phyloP scores from a whole-genome alignment of 2,797 vertebrate genomes.

The Enteromius radiatus region DNA sequence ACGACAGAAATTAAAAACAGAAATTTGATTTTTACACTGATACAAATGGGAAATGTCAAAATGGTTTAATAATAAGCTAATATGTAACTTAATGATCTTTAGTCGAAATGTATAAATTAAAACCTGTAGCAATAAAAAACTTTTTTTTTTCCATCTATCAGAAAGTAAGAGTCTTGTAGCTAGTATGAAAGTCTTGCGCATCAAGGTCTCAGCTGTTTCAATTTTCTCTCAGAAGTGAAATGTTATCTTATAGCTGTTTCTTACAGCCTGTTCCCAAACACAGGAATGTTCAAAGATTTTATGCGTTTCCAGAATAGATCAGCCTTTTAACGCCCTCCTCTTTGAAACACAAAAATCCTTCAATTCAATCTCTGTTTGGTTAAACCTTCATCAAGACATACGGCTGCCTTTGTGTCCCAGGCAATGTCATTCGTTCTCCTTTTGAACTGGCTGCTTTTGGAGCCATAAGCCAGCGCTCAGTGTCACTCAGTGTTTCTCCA shows the following conservation, averaged over 20 bases:
- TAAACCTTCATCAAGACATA: constrained; percentile 34
- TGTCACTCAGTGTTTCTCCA: constrained; percentile 22
- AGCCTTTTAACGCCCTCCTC: neutral
- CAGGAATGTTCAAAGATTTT: constrained; percentile 10
- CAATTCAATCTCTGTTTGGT: constrained; percentile 24
- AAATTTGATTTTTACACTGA: neutral
- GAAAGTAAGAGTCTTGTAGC: neutral
- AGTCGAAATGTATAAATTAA: neutral
- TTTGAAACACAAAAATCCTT: constrained; percentile 36
- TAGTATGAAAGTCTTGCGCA: neutral
- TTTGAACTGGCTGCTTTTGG: constrained; percentile 42
- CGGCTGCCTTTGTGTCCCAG: constrained; percentile 23
- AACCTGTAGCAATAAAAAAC: neutral
- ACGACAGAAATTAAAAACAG: neutral
- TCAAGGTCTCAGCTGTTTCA: constrained; percentile 15
- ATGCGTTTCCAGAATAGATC: constrained; percentile 15
- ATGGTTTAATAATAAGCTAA: neutral
- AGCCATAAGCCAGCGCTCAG: neutral
- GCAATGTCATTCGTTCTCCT: constrained; percentile 32
- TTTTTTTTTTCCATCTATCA: too few species aligned
- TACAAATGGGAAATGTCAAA: neutral
- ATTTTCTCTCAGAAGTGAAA: constrained; percentile 18
- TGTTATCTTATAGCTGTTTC: neutral
- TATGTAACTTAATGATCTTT: neutral
- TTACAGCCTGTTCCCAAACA: constrained; percentile 12